These are phyloP conservation scores for Sebastes hubbsi DNA, from an alignment of 2,797 vertebrate genomes.

Conservation along the genomic window DNA sequence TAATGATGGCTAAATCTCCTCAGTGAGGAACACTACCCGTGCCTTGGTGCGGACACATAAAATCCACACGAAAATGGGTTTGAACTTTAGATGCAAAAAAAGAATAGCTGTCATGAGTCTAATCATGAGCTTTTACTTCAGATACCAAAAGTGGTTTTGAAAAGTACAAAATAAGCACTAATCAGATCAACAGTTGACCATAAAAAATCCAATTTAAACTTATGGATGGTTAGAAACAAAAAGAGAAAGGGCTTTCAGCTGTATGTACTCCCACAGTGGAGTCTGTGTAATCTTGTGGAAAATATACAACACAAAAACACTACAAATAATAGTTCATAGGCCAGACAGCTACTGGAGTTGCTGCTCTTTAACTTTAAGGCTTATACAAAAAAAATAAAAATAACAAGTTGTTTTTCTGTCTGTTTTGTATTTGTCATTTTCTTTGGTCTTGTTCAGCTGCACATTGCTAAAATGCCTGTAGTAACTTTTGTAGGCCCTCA, in stretches of 20 bases:
- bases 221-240: slow-evolving; percentile 15
- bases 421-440: background rate
- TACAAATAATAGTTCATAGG: background rate
- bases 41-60: slow-evolving; percentile 22
- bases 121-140: slow-evolving; percentile 18
- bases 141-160: slow-evolving; percentile 13
- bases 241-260: background rate
- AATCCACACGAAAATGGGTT: slow-evolving; percentile 33
- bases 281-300: slow-evolving; percentile 14
- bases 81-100: slow-evolving; percentile 35
- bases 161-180: slow-evolving; percentile 31
- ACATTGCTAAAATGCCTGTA: background rate
- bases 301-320: slow-evolving; percentile 8
- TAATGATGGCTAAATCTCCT: slow-evolving; percentile 58
- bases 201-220: slow-evolving; percentile 33
- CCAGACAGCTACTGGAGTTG: background rate
- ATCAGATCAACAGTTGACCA: slow-evolving; percentile 32
- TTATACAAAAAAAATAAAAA: background rate
- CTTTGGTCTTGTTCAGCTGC: background rate
- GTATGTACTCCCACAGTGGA: background rate
- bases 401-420: background rate
- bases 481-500: background rate
- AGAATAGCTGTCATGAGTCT: slow-evolving; percentile 18
- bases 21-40: slow-evolving; percentile 35
- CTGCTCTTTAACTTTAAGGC: background rate